Conservation (phyloP, 2,888 invertebrate species). For the Argynnis bischoffii region DNA sequence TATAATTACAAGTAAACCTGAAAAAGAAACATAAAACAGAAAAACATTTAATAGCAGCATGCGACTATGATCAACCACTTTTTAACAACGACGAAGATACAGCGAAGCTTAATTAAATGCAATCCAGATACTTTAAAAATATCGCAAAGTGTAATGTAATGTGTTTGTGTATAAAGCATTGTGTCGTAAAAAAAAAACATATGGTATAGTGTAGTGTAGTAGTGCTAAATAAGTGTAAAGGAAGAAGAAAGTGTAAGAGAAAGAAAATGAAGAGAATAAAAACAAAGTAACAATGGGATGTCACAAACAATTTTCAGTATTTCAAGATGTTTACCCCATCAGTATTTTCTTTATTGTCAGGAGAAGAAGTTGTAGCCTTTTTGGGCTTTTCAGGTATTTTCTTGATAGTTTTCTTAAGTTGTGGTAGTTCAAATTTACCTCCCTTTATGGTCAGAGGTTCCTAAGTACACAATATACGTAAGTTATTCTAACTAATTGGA, state of each 20-base stretch:
- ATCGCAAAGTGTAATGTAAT: slow-evolving; percentile 14
- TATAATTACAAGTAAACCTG: slow-evolving; percentile 34
- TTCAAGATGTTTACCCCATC: slow-evolving; percentile 65
- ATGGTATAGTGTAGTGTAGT: slow-evolving; percentile 24
- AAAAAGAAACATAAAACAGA: slow-evolving; percentile 48
- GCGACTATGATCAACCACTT: slow-evolving; percentile 60
- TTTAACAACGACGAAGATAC: slow-evolving; percentile 46
- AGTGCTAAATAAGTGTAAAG: slow-evolving; percentile 24
- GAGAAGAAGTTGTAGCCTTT: slow-evolving; percentile 51
- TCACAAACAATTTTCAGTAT: slow-evolving; percentile 37
- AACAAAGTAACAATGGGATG: slow-evolving; percentile 29
- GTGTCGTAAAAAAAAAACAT: slow-evolving; percentile 15
- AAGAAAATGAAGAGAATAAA: slow-evolving; percentile 33
- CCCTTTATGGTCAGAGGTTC: slow-evolving; percentile 72
- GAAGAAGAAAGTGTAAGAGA: slow-evolving; percentile 22
- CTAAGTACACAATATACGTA: slow-evolving; percentile 65
- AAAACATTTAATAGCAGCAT: slow-evolving; percentile 57
- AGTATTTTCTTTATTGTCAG: slow-evolving; percentile 51
- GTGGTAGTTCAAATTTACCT: slow-evolving; percentile 76
- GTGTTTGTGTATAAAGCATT: slow-evolving; percentile 6
- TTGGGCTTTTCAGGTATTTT: slow-evolving; percentile 67
- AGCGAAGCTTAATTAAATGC: slow-evolving; percentile 29
- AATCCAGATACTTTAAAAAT: slow-evolving; percentile 16
- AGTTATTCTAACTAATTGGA: slow-evolving; percentile 52
- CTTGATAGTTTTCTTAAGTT: slow-evolving; percentile 76